These are phyloP conservation scores for Tortrix viridana DNA, from an alignment of 2,888 invertebrate genomes.

Conservation along the genomic window DNA sequence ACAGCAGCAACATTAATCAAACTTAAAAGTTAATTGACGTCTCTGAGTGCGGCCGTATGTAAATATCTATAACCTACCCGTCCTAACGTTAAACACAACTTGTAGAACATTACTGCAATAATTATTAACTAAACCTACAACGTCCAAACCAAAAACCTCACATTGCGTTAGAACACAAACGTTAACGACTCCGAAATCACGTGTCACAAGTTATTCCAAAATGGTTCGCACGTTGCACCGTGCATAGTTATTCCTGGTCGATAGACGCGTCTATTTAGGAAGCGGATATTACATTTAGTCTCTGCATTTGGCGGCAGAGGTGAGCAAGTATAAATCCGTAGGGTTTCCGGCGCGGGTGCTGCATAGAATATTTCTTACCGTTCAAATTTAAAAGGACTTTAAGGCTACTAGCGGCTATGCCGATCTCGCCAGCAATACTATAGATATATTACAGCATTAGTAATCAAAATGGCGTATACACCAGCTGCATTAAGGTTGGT, in stretches of 20 bases:
- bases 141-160: slow-evolving; percentile 4
- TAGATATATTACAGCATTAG: too few species aligned
- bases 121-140: too few species aligned
- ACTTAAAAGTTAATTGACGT: too few species aligned
- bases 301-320: slow-evolving; percentile 82
- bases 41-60: too few species aligned
- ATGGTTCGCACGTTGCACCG: slow-evolving; percentile 56
- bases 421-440: too few species aligned
- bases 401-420: too few species aligned
- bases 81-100: too few species aligned
- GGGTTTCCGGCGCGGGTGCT: slow-evolving; percentile 76
- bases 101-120: too few species aligned
- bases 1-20: too few species aligned
- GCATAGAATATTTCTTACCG: slow-evolving; percentile 69
- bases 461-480: too few species aligned
- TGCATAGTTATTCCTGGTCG: slow-evolving; percentile 81
- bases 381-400: slow-evolving; percentile 29
- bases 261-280: slow-evolving; percentile 84
- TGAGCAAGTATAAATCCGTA: slow-evolving; percentile 79
- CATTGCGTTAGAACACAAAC: slow-evolving; percentile 20
- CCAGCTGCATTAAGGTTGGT: too few species aligned
- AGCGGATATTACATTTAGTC: slow-evolving; percentile 84
- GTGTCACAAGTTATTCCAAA: slow-evolving; percentile 40
- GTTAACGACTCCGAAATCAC: slow-evolving; percentile 13
- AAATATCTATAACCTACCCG: too few species aligned